Conservation (phyloP, 2,113 vertebrate genomes). For the Holacanthus passer region DNA sequence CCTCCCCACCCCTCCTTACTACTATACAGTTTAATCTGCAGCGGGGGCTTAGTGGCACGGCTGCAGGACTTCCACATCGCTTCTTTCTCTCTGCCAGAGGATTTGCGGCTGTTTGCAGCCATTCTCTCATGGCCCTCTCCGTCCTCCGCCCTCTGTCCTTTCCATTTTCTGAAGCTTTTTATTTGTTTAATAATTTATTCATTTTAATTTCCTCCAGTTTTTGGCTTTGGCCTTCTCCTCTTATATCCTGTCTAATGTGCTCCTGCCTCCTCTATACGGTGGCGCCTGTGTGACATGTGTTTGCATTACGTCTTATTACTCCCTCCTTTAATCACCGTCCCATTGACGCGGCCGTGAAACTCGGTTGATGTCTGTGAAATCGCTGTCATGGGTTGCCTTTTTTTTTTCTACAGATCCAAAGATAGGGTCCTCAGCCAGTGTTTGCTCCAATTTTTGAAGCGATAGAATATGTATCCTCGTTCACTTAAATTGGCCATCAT, state of each 20-base stretch:
- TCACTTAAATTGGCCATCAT: slow-evolving; percentile 17
- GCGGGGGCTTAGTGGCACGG: slow-evolving; percentile 71
- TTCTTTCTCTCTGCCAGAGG: slow-evolving; percentile 64
- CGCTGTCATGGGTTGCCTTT: slow-evolving; percentile 5
- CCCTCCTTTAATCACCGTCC: slow-evolving; percentile 52
- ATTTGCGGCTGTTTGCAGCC: slow-evolving; percentile 64
- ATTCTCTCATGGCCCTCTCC: slow-evolving; percentile 20
- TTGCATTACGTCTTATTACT: slow-evolving; percentile 56
- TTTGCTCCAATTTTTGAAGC: slow-evolving; percentile 18
- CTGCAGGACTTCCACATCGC: slow-evolving; percentile 79
- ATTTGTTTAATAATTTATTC: slow-evolving; percentile 47
- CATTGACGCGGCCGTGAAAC: slow-evolving; percentile 16
- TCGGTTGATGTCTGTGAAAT: slow-evolving; percentile 45
- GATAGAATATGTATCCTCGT: slow-evolving; percentile 37
- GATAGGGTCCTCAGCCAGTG: slow-evolving; percentile 26
- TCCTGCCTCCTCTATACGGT: not conserved
- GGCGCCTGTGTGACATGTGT: slow-evolving; percentile 45
- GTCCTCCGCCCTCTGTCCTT: slow-evolving; percentile 17
- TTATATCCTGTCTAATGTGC: slow-evolving; percentile 8
- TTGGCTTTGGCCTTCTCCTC: not conserved
- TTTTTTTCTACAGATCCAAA: slow-evolving; percentile 22
- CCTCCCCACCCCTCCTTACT: slow-evolving; percentile 47
- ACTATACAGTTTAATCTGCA: slow-evolving; percentile 76
- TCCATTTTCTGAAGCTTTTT: slow-evolving; percentile 30
- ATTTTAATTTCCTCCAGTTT: slow-evolving; percentile 41